These are phyloP conservation scores for Drosophila falleni DNA, from an alignment of 2,888 invertebrate species.

Conservation along the genomic window DNA sequence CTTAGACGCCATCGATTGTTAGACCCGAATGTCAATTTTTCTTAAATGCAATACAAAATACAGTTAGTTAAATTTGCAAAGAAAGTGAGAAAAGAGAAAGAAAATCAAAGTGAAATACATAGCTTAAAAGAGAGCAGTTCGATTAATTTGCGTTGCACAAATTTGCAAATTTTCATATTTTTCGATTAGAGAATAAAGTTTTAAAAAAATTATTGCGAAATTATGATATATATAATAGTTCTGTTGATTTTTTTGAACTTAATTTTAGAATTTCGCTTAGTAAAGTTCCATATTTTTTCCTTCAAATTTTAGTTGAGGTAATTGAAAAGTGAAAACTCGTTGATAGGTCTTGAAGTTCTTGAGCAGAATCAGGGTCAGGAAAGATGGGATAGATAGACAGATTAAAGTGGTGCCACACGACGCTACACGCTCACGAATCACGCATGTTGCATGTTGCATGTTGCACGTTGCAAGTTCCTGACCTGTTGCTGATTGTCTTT, in stretches of 20 bases:
- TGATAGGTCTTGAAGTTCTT: neutral
- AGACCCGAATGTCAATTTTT: constrained; percentile 84
- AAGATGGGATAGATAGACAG: constrained; percentile 31
- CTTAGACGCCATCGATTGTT: constrained; percentile 37
- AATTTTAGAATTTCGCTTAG: neutral
- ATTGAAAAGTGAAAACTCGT: constrained; percentile 4
- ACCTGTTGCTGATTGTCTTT: constrained; percentile 84
- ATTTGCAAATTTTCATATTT: neutral
- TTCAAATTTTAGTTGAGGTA: constrained; percentile 1
- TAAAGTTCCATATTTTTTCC: neutral
- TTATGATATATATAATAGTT: constrained; percentile 3
- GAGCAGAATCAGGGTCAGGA: constrained; percentile 32
- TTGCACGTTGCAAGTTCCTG: constrained; percentile 55
- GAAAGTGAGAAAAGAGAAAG: constrained; percentile 31
- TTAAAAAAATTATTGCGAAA: neutral
- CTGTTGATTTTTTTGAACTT: neutral
- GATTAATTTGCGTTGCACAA: neutral
- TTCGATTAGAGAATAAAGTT: too few species aligned
- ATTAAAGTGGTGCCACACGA: constrained; percentile 37
- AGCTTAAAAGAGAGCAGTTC: constrained; percentile 1
- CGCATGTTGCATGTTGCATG: constrained; percentile 1
- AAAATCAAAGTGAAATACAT: neutral
- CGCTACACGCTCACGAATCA: constrained; percentile 18
- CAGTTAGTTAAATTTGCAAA: constrained; percentile 28
- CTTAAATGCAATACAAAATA: constrained; percentile 37